A percentile compares a stretch with the other conserved stretches of the same genome.
These are phyloP conservation scores for Chelonus insularis DNA, from an alignment of 1,140 invertebrate species.

Conservation along the genomic window DNA sequence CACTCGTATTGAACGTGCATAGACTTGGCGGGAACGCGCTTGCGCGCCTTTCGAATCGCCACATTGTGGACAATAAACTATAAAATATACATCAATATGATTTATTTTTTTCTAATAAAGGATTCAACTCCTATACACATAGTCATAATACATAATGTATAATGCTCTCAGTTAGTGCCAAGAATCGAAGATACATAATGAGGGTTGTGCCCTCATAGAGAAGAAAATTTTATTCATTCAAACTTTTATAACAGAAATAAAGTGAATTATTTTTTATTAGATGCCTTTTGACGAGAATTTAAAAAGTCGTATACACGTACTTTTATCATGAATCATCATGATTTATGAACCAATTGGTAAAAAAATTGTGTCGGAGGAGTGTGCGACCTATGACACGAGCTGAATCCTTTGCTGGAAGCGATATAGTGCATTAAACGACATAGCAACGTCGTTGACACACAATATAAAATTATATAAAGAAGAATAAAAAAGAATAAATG, in stretches of 20 bases:
- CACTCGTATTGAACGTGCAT: constrained; percentile 28
- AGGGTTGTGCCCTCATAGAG: too few relatives aligned
- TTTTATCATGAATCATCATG: too few relatives aligned
- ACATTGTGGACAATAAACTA: constrained; percentile 4
- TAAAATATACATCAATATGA: background rate
- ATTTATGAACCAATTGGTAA: too few relatives aligned
- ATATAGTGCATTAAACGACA: constrained; percentile 19
- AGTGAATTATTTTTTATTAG: too few relatives aligned
- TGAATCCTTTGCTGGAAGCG: constrained; percentile 23
- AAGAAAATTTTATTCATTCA: too few relatives aligned
- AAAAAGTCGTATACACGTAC: too few relatives aligned
- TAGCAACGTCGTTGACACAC: background rate
- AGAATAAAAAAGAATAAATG: background rate
- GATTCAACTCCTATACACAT: background rate
- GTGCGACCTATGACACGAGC: background rate
- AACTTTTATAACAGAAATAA: too few relatives aligned
- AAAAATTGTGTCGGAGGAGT: background rate
- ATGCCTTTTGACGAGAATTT: too few relatives aligned
- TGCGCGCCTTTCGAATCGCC: constrained; percentile 14
- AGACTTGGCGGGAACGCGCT: constrained; percentile 22
- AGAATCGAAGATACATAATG: too few relatives aligned
- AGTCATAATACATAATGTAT: too few relatives aligned
- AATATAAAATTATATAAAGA: background rate
- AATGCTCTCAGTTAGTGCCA: too few relatives aligned
- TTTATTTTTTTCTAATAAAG: background rate